A percentile compares a stretch with the other conserved stretches of the same genome.
Conservation (phyloP, 53 echinoderm and acorn worm species). For the Patiria pectinifera region DNA sequence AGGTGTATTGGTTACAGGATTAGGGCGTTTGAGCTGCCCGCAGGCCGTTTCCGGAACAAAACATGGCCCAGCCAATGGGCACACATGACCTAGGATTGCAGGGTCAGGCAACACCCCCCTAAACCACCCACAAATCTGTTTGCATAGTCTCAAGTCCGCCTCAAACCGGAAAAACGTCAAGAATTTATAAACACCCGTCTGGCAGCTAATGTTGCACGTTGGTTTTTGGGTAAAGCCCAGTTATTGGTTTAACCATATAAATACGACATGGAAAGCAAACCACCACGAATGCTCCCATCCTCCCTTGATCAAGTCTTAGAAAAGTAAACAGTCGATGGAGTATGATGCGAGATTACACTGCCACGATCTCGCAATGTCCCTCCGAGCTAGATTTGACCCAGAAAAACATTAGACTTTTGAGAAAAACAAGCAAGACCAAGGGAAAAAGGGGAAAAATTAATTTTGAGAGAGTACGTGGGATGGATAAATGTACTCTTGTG, state of each 20-base stretch:
- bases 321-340: conserved; percentile 49
- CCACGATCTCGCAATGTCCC: conserved; percentile 50
- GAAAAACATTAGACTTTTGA: conserved; percentile 57
- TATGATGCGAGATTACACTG: conserved; percentile 46
- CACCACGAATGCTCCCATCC: conserved; percentile 3
- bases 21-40: conserved; percentile 55
- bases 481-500: too few species aligned
- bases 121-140: conserved; percentile 66
- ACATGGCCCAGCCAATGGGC: conserved; percentile 48
- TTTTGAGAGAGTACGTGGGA: neutral
- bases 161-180: conserved; percentile 25
- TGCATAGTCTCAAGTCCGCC: conserved; percentile 41
- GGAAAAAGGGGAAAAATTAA: conserved; percentile 23
- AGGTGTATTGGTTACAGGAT: conserved; percentile 67
- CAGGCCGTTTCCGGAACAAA: conserved; percentile 63
- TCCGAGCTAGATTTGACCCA: conserved; percentile 60
- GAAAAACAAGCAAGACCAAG: conserved; percentile 39
- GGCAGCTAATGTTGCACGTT: conserved; percentile 8
- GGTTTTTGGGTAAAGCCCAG: conserved; percentile 14
- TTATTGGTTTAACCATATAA: conserved; percentile 27
- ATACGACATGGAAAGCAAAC: conserved; percentile 5
- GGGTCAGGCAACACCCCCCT: conserved; percentile 44
- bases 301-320: conserved; percentile 27
- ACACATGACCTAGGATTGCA: conserved; percentile 37
- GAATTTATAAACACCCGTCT: conserved; percentile 38